Percentiles rank a stretch among this genome's conserved stretches.
Conservation (phyloP, 2,888 invertebrate genomes). For the Metallyticus violacea region DNA sequence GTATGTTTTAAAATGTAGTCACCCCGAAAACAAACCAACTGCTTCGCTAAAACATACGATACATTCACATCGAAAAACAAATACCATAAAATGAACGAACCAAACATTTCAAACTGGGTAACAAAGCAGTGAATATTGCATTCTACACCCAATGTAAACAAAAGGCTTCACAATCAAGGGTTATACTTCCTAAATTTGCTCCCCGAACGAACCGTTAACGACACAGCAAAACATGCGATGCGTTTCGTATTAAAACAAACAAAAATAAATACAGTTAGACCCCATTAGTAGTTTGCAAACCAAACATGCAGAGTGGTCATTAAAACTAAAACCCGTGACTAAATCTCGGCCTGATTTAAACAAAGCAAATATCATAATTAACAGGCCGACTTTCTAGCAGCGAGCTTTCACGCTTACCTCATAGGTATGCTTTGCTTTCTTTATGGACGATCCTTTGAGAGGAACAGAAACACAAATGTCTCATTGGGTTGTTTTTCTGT, state of each 20-base stretch:
- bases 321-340: neutral
- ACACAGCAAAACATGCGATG: neutral
- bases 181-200: neutral
- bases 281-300: neutral
- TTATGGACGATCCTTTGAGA: neutral
- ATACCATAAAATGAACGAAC: neutral
- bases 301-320: neutral
- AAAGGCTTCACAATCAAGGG: neutral
- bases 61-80: neutral
- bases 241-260: neutral
- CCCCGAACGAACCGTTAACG: neutral
- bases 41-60: neutral
- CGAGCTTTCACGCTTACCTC: neutral
- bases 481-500: neutral
- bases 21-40: neutral
- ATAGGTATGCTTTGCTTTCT: neutral
- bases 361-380: neutral
- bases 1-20: neutral
- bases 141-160: neutral
- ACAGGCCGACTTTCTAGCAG: no score
- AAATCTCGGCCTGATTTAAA: neutral
- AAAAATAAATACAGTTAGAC: neutral
- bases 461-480: neutral
- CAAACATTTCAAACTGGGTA: neutral
- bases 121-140: neutral